A percentile compares a stretch with the other conserved stretches of the same genome.
phyloP scores from a whole-genome alignment of 92 coral and sea anemone genomes.

The Blastomussa wellsi region DNA sequence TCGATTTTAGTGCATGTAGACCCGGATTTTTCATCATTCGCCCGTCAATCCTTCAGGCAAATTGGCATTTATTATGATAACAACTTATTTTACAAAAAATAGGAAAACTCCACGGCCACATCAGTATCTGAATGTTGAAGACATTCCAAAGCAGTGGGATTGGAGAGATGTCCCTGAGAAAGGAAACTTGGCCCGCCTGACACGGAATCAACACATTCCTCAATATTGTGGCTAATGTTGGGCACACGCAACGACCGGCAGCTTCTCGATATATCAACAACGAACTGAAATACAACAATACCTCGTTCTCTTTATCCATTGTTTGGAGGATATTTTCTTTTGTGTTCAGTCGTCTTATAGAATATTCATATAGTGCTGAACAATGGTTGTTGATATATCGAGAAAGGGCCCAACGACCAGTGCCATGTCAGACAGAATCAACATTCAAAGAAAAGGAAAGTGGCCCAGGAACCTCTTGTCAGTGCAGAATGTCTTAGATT shows the following conservation, averaged over 20 bases:
- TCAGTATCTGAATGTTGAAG: slow-evolving; percentile 67
- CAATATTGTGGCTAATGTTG: slow-evolving; percentile 99
- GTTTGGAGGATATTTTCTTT: too few relatives aligned
- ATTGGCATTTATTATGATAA: too few relatives aligned
- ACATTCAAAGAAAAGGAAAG: slow-evolving; percentile 78
- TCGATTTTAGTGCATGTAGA: too few relatives aligned
- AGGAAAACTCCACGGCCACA: slow-evolving; percentile 89
- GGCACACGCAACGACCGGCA: slow-evolving; percentile 99
- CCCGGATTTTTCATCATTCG: too few relatives aligned
- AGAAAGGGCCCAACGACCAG: too few relatives aligned
- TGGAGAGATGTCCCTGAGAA: slow-evolving; percentile 82
- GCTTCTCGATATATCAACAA: too few relatives aligned
- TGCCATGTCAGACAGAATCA: slow-evolving; percentile 92
- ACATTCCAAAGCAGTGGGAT: slow-evolving; percentile 73
- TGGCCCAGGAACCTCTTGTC: slow-evolving; percentile 91
- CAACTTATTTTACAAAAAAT: not conserved
- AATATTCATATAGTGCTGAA: too few relatives aligned
- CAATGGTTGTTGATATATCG: too few relatives aligned
- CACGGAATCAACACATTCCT: slow-evolving; percentile 97
- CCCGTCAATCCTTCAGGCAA: too few relatives aligned
- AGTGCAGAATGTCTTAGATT: slow-evolving; percentile 92
- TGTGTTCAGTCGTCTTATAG: too few relatives aligned
- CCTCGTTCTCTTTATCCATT: too few relatives aligned
- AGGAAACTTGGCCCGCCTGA: slow-evolving; percentile 84
- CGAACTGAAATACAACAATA: too few relatives aligned